These are phyloP conservation scores for Linnaemya tessellans DNA, from an alignment of 2,888 invertebrate genomes.

Conservation along the genomic window DNA sequence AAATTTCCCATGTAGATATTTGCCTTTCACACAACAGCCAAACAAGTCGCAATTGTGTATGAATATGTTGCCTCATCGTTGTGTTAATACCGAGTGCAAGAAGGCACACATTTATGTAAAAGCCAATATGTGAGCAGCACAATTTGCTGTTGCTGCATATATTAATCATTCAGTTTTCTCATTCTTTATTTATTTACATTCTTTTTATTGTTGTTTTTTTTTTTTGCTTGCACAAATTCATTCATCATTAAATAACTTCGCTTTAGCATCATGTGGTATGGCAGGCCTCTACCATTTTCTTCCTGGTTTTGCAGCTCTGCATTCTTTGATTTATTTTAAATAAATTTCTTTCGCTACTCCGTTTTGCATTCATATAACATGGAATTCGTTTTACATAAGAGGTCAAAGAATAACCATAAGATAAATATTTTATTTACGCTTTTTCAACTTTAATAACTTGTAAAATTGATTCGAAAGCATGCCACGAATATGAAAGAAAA, in stretches of 20 bases:
- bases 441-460: neutral
- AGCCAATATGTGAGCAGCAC: neutral
- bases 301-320: slow-evolving; percentile 20
- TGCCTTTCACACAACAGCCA: neutral
- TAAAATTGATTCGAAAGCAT: neutral
- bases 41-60: neutral
- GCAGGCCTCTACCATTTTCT: slow-evolving; percentile 24
- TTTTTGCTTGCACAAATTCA: slow-evolving; percentile 3
- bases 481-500: too few relatives aligned
- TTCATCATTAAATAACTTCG: slow-evolving; percentile 53
- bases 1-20: neutral
- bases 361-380: neutral
- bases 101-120: slow-evolving; percentile 10
- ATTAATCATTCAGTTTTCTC: slow-evolving; percentile 40
- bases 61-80: slow-evolving; percentile 20
- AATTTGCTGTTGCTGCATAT: slow-evolving; percentile 19
- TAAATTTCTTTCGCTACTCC: neutral
- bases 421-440: neutral
- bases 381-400: slow-evolving; percentile 11
- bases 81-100: neutral
- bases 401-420: neutral
- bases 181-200: neutral
- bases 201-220: neutral
- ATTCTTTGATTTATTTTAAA: slow-evolving; percentile 23
- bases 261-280: slow-evolving; percentile 25